Conservation (phyloP, 2,113 vertebrate genomes). For the Callaeas wilsoni region DNA sequence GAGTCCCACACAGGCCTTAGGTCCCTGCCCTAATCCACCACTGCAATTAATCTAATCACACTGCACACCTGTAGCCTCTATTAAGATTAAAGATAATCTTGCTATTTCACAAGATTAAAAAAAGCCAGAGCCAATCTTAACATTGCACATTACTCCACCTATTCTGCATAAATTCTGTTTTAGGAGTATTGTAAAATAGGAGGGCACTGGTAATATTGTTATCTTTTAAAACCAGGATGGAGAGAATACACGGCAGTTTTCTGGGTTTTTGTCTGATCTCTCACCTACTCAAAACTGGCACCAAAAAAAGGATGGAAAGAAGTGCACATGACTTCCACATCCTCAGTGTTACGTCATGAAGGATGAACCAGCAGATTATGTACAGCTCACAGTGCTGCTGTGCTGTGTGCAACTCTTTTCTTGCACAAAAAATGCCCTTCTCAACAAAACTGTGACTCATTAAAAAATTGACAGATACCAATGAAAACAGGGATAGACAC, state of each 20-base stretch:
- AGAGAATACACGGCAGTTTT: background rate
- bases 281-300: conserved; percentile 1
- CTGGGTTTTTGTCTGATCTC: background rate
- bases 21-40: conserved; percentile 1
- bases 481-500: background rate
- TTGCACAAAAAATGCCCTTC: conserved; percentile 28
- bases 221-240: background rate
- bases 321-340: conserved; percentile 46
- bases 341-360: conserved; percentile 23
- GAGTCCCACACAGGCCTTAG: background rate
- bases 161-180: background rate
- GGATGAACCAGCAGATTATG: conserved; percentile 13
- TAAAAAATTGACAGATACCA: background rate
- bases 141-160: background rate
- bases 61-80: background rate
- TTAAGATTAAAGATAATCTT: conserved; percentile 5
- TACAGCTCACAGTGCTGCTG: background rate
- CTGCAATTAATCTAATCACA: background rate
- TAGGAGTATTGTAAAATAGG: background rate
- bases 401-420: background rate
- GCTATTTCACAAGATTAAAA: conserved; percentile 8
- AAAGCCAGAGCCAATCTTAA: background rate
- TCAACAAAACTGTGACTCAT: conserved; percentile 34
- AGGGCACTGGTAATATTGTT: background rate
- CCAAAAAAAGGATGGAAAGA: background rate